Percentiles rank a stretch among this genome's conserved stretches.
Conservation (phyloP, 2,113 vertebrate species). For the Chamaetylas fuelleborni region DNA sequence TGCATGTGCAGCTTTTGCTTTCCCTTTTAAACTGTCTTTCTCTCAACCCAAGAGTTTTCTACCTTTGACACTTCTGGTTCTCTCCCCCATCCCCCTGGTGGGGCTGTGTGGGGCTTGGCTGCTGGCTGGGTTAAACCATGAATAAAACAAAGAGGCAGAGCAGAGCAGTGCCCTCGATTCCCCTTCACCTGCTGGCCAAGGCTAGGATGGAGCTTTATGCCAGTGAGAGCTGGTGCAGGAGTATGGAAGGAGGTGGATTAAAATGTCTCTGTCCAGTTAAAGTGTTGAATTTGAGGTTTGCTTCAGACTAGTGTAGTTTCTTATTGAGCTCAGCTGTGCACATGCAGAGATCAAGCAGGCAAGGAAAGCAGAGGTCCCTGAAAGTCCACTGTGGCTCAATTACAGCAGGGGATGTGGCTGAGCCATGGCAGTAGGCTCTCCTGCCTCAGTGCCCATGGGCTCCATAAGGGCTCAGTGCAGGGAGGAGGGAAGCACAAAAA, state of each 20-base stretch:
- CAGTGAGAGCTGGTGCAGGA: background rate
- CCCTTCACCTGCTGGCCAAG: background rate
- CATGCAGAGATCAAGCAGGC: background rate
- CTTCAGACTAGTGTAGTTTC: background rate
- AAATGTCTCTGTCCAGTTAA: background rate
- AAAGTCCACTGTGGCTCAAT: background rate
- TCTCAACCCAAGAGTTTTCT: background rate
- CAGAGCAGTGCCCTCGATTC: fast-evolving
- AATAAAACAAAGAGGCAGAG: background rate
- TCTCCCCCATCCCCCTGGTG: fast-evolving
- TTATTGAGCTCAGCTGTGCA: background rate
- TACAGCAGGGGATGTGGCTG: background rate
- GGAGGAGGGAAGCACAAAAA: background rate
- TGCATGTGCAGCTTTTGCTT: background rate
- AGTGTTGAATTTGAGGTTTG: background rate
- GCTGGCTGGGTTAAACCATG: background rate
- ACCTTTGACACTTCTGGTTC: background rate
- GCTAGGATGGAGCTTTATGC: background rate
- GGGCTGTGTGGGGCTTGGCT: background rate
- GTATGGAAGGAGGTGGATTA: background rate
- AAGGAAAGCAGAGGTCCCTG: background rate
- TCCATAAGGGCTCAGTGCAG: background rate
- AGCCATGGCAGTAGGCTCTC: background rate
- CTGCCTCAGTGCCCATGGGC: background rate
- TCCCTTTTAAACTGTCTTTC: background rate